Percentiles rank a stretch among this genome's conserved stretches.
These are phyloP conservation scores for Notodonta ziczac DNA, from an alignment of 2,888 invertebrate species.

Conservation along the genomic window DNA sequence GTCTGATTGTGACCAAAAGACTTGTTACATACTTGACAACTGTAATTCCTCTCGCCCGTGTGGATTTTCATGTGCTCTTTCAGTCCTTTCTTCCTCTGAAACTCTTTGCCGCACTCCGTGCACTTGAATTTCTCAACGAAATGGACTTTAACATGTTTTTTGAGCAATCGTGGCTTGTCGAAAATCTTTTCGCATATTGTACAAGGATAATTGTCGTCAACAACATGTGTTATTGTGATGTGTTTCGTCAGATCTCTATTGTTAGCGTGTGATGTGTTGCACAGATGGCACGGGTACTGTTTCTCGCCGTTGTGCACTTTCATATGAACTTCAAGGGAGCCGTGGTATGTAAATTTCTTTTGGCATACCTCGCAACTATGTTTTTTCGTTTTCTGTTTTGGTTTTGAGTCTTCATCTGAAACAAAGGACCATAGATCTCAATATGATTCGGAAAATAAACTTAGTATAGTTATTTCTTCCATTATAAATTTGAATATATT, in stretches of 20 bases:
- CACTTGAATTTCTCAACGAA: conserved; percentile 68
- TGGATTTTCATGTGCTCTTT: conserved; percentile 74
- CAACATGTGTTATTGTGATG: conserved; percentile 51
- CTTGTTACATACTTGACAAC: conserved; percentile 62
- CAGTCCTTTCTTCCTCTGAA: conserved; percentile 66
- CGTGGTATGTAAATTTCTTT: conserved; percentile 55
- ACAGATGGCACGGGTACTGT: conserved; percentile 59
- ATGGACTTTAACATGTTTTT: conserved; percentile 64
- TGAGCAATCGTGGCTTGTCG: conserved; percentile 59
- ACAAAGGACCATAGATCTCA: conserved; percentile 2
- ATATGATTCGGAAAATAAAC: no score
- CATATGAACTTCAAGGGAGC: conserved; percentile 57
- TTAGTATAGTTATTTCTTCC: no score
- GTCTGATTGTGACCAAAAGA: conserved; percentile 73
- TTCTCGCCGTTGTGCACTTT: conserved; percentile 61
- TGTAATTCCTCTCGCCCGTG: conserved; percentile 64
- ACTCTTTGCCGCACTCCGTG: conserved; percentile 61
- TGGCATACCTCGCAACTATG: conserved; percentile 45
- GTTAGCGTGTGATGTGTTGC: conserved; percentile 53
- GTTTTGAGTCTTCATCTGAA: conserved; percentile 30
- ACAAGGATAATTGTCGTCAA: conserved; percentile 56
- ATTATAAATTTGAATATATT: no score
- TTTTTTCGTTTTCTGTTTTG: conserved; percentile 30
- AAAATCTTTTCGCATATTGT: conserved; percentile 58
- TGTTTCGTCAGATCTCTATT: conserved; percentile 69